A percentile compares a stretch with the other conserved stretches of the same genome.
Evolutionary conservation across 2,797 vertebrate genomes (phyloP).

Genomic region (Gastrophryne carolinensis): DNA sequence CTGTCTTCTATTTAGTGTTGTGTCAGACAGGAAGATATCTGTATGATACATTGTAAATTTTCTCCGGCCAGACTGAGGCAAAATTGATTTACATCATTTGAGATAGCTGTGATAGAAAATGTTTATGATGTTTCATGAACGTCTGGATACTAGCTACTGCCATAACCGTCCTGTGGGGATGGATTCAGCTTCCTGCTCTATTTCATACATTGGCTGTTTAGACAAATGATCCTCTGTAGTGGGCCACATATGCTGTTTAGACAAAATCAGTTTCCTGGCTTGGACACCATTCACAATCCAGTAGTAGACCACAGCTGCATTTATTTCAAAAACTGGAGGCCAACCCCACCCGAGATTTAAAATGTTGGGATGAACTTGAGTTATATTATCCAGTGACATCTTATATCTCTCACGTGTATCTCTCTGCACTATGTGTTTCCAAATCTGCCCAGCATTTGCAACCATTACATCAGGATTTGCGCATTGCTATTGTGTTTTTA

Average conservation of each 20-base stretch:
- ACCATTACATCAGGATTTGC: too few species aligned
- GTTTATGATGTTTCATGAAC: slow-evolving; percentile 84
- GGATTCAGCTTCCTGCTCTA: slow-evolving; percentile 85
- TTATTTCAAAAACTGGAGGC: background rate
- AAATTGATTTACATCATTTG: slow-evolving; percentile 71
- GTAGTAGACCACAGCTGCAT: background rate
- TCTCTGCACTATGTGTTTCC: too few species aligned
- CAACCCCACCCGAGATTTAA: background rate
- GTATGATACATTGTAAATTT: background rate
- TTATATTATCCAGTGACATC: background rate
- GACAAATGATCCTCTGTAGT: slow-evolving; percentile 77
- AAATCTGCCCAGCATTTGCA: too few species aligned
- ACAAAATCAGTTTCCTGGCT: slow-evolving; percentile 70
- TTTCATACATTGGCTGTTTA: slow-evolving; percentile 81
- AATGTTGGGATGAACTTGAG: background rate
- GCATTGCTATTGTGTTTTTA: too few species aligned
- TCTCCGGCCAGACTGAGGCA: slow-evolving; percentile 68
- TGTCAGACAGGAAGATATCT: slow-evolving; percentile 74
- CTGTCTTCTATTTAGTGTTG: slow-evolving; percentile 68
- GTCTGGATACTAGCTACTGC: slow-evolving; percentile 78
- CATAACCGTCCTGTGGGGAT: slow-evolving; percentile 82
- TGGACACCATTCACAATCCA: slow-evolving; percentile 37
- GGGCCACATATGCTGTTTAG: slow-evolving; percentile 75
- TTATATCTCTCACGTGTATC: background rate
- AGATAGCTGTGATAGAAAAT: slow-evolving; percentile 80